These are phyloP conservation scores for Coregonus suidteri DNA, from an alignment of 2,797 vertebrate species.

Conservation along the genomic window DNA sequence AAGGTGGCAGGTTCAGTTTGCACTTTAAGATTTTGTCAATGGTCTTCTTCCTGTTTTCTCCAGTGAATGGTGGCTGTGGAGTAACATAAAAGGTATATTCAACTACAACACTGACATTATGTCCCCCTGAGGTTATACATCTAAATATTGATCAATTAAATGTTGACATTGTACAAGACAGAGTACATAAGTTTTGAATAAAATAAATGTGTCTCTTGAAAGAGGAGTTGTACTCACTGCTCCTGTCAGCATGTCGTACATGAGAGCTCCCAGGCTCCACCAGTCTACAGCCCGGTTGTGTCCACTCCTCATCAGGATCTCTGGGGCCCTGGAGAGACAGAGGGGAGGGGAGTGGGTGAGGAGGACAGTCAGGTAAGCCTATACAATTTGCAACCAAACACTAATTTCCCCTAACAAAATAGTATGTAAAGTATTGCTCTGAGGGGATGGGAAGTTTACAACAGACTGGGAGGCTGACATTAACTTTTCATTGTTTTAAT, in stretches of 20 bases:
- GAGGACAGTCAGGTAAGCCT: neutral
- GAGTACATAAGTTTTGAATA: neutral
- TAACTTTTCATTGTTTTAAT: neutral
- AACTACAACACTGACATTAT: neutral
- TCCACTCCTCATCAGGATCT: slow-evolving; percentile 94
- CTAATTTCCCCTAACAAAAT: neutral
- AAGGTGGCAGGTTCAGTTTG: slow-evolving; percentile 96
- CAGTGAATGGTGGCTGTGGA: slow-evolving; percentile 89
- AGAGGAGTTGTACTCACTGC: slow-evolving; percentile 83
- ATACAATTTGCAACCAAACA: neutral
- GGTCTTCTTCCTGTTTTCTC: slow-evolving; percentile 95
- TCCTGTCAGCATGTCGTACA: slow-evolving; percentile 98
- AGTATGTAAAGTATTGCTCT: neutral
- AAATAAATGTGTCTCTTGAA: slow-evolving; percentile 44
- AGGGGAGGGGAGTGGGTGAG: neutral
- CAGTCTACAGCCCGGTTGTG: slow-evolving; percentile 97
- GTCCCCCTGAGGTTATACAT: neutral
- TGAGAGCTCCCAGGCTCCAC: slow-evolving; percentile 96
- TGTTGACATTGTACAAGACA: neutral
- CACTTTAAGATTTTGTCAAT: slow-evolving; percentile 97
- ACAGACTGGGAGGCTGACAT: neutral
- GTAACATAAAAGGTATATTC: neutral
- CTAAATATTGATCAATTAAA: neutral
- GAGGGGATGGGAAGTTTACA: neutral
- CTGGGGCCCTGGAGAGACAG: slow-evolving; percentile 83